Percentiles rank a stretch among this genome's conserved stretches.
Evolutionary conservation across 2,888 invertebrate species (phyloP).

Genomic region (Congeria kusceri): DNA sequence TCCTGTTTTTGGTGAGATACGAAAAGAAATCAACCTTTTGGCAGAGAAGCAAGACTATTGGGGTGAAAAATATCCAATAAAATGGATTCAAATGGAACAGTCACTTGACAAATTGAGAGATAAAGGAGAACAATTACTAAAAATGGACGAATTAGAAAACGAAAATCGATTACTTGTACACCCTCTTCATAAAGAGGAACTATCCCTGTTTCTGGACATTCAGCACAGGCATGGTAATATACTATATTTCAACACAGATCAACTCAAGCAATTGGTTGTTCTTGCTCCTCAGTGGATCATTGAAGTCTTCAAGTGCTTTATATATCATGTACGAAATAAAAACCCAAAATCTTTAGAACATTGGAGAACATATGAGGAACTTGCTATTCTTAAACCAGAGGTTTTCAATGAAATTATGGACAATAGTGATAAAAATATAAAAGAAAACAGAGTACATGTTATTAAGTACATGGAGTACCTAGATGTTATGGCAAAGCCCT

Average conservation of each 20-base stretch:
- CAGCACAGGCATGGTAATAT: conserved; percentile 56
- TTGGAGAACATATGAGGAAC: conserved; percentile 37
- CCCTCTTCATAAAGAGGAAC: conserved; percentile 7
- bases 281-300: conserved; percentile 58
- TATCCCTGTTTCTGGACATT: conserved; percentile 38
- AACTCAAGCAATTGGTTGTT: conserved; percentile 33
- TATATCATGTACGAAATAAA: conserved; percentile 37
- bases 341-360: conserved; percentile 11
- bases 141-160: conserved; percentile 18
- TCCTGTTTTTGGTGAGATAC: conserved; percentile 20
- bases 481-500: conserved; percentile 52
- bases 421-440: conserved; percentile 14
- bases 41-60: conserved; percentile 39
- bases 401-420: conserved; percentile 41
- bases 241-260: conserved; percentile 47
- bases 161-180: conserved; percentile 15
- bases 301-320: conserved; percentile 54
- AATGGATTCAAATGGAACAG: conserved; percentile 54
- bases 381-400: conserved; percentile 25
- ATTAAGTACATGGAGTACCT: conserved; percentile 54
- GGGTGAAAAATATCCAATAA: conserved; percentile 46
- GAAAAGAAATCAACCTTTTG: conserved; percentile 22
- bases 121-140: conserved; percentile 34
- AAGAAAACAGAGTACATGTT: conserved; percentile 11
- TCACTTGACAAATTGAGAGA: conserved; percentile 24